These are phyloP conservation scores for Callorhinus ursinus DNA, from an alignment of 2,113 vertebrate species.

Conservation along the genomic window DNA sequence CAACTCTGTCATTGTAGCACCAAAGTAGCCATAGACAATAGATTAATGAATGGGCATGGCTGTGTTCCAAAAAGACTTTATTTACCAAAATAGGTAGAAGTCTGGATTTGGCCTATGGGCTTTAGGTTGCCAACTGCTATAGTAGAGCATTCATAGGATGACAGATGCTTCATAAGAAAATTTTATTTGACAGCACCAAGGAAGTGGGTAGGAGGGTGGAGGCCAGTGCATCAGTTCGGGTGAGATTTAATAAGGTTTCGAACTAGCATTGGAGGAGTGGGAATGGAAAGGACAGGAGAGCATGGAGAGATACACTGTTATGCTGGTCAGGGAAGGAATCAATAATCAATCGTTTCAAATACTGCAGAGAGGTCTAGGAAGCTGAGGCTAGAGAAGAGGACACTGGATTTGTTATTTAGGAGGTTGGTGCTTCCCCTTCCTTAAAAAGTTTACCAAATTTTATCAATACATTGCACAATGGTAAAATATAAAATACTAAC, in stretches of 20 bases:
- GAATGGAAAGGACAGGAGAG: not conserved
- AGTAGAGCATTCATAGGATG: not conserved
- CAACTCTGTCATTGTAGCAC: not conserved
- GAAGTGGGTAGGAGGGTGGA: not conserved
- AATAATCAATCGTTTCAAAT: not conserved
- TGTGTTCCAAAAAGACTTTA: not conserved
- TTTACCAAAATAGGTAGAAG: not conserved
- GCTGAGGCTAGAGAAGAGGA: not conserved
- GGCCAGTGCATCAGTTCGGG: not conserved
- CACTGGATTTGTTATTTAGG: not conserved
- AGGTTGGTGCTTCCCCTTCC: not conserved
- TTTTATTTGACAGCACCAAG: not conserved
- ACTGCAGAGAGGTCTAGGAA: not conserved
- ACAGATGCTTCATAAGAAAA: not conserved
- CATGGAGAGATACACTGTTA: not conserved
- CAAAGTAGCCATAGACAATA: not conserved
- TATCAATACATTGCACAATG: not conserved
- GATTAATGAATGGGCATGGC: not conserved
- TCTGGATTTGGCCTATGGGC: not conserved
- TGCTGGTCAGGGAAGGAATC: not conserved
- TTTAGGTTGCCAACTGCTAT: not conserved
- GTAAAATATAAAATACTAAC: not conserved
- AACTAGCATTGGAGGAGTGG: not conserved
- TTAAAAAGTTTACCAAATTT: not conserved
- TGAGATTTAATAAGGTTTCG: not conserved